Base-by-base conservation (phyloP, 2,797 vertebrate species). In the Oryzias sinensis region DNA sequence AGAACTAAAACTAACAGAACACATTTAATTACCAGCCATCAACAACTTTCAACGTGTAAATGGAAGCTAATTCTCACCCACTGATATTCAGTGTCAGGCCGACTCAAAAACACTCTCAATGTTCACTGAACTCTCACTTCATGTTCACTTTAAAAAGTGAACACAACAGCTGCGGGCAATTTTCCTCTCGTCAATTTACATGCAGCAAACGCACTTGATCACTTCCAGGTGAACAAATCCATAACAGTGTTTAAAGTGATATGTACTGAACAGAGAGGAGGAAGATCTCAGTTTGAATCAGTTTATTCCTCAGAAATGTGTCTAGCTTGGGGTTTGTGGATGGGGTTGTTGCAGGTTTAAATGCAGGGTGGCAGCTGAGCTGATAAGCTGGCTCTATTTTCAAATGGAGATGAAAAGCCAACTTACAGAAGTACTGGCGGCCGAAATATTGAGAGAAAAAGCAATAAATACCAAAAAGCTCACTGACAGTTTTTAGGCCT, bases 381-480 rank as follows among this genome's bases (percentile, higher is more conserved):
- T 18, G 33, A 52, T 40, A 29, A 44, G 9, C 27, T 40, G 29
- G 33, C 24, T 45, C 37, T 37, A 45, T 37, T 57, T 49, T 42
- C 25, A 42, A 17, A 49, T 48, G 37, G 20, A 24, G 15, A 62
- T 25, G 49, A 40, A 25, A 64, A 72, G 41, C 49, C 22, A 17
- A 27, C 15, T 43, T 18, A 37, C 5, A 49, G 16, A 7, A 15
- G 11, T n/a, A 43, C 51, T 6, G 29, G 46, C 27, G 0, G 11
- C 24, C 60, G 65, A 75, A 43, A 60, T 51, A 74, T 15, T 47
- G 53, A 60, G 47, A 3, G 46, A 47, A 63, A 22, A 76, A 75
- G 68, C 54, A 63, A 63, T 51, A 70, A 73, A 72, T 59, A 66
- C 60, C 56, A 66, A 67, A 67, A 56, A 37, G 43, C 67, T 74